phyloP scores from a whole-genome alignment of 2,888 invertebrate genomes.

The Drosophila phalerata region DNA sequence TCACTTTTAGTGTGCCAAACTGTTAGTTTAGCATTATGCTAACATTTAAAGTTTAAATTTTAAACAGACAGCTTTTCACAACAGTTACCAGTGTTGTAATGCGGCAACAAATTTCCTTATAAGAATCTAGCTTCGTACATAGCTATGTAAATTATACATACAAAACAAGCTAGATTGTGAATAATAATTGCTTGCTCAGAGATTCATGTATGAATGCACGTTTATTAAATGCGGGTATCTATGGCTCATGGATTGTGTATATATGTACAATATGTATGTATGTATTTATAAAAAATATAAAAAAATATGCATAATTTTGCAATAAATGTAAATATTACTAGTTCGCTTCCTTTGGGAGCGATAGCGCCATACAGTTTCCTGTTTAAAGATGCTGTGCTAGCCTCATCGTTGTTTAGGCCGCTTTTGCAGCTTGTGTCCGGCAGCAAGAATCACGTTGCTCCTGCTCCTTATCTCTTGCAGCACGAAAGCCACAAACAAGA shows the following conservation, averaged over 20 bases:
- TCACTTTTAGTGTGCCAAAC: not conserved
- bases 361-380: slow-evolving; percentile 75
- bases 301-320: slow-evolving; percentile 64
- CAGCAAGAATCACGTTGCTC: slow-evolving; percentile 40
- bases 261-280: not conserved
- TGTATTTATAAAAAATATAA: slow-evolving; percentile 12
- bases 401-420: slow-evolving; percentile 10
- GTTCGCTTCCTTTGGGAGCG: slow-evolving; percentile 74
- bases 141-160: not conserved
- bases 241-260: slow-evolving; percentile 32
- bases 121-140: not conserved
- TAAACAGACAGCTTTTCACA: not conserved
- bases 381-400: slow-evolving; percentile 50
- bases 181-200: slow-evolving; percentile 8
- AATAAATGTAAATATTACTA: slow-evolving; percentile 64
- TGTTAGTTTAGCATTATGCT: slow-evolving; percentile 3
- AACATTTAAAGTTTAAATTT: not conserved
- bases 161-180: slow-evolving; percentile 8
- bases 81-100: not conserved
- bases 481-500: slow-evolving; percentile 79
- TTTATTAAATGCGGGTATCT: slow-evolving; percentile 17
- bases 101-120: not conserved
- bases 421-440: slow-evolving; percentile 37
- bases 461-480: slow-evolving; percentile 72
- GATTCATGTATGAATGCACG: not conserved